Percentiles rank a stretch among this genome's conserved stretches.
Evolutionary conservation across 23 tunicate species (phyloP).

Genomic region (Corella eumyota): DNA sequence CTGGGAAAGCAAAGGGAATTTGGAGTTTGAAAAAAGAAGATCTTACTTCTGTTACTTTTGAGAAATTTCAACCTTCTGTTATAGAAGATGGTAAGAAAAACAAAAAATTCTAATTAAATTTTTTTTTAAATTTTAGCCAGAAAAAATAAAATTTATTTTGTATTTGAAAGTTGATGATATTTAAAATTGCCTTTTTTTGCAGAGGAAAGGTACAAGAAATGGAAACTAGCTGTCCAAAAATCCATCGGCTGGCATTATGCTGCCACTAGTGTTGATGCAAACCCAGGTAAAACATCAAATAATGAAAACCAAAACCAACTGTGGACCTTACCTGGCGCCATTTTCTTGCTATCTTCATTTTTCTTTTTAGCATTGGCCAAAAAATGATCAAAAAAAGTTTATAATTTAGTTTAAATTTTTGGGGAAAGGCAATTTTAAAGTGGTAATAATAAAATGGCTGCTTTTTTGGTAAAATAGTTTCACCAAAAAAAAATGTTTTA

Average conservation of each 20-base stretch:
- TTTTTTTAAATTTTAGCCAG: no score
- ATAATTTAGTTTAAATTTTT: no score
- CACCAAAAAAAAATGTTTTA: no score
- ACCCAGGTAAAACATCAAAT: not conserved
- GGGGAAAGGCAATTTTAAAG: no score
- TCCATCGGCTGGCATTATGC: conserved; percentile 76
- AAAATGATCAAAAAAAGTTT: not conserved
- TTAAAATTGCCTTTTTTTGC: no score
- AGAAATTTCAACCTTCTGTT: conserved; percentile 40
- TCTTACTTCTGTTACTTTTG: conserved; percentile 37
- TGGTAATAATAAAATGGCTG: no score
- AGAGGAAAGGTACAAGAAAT: conserved; percentile 23
- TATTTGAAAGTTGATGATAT: no score
- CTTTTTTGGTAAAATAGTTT: no score
- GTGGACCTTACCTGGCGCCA: not conserved
- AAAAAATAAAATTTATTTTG: no score
- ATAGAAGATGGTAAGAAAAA: conserved; percentile 20
- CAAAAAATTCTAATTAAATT: no score
- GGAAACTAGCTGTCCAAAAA: conserved; percentile 89
- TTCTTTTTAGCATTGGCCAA: not conserved
- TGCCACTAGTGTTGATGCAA: no score
- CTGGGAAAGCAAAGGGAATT: conserved; percentile 70
- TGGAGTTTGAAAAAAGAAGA: conserved; percentile 59
- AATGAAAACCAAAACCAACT: not conserved
- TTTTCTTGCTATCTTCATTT: conserved; percentile 3